A percentile compares a stretch with the other conserved stretches of the same genome.
These are phyloP conservation scores for Apodemus speciosus DNA, from an alignment of 2,113 vertebrate genomes.

Conservation along the genomic window DNA sequence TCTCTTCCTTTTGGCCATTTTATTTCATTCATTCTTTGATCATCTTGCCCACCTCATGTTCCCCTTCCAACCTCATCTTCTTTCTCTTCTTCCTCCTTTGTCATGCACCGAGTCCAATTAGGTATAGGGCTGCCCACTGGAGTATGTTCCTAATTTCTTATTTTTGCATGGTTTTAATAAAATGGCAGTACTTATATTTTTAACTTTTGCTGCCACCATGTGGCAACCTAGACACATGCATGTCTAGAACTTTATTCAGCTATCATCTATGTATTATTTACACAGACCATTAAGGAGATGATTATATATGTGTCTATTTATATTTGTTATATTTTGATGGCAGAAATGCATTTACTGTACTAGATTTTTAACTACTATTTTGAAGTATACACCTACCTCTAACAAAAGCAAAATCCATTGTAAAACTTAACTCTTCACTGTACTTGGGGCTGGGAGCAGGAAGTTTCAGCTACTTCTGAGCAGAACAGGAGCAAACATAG, in stretches of 20 bases:
- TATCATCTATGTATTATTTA: not conserved
- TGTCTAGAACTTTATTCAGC: not conserved
- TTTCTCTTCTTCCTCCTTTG: not conserved
- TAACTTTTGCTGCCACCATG: conserved; percentile 7
- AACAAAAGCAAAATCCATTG: not conserved
- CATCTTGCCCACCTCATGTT: not conserved
- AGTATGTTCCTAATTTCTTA: not conserved
- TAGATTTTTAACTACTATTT: not conserved
- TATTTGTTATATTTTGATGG: not conserved
- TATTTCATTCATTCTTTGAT: not conserved
- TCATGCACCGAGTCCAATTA: not conserved
- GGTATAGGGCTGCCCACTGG: not conserved
- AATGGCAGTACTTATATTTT: not conserved
- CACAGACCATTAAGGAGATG: not conserved
- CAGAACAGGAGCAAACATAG: not conserved
- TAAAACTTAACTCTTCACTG: not conserved
- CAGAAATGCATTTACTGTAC: not conserved
- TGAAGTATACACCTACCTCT: not conserved
- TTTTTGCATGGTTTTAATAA: not conserved
- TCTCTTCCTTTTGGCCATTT: not conserved
- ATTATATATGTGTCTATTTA: too few species aligned
- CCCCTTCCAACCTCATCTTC: not conserved
- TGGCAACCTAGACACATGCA: not conserved
- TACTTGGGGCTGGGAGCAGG: too few species aligned
- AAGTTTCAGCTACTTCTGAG: not conserved